Conservation (phyloP, 2,797 vertebrate species). For the Sus cebifrons region DNA sequence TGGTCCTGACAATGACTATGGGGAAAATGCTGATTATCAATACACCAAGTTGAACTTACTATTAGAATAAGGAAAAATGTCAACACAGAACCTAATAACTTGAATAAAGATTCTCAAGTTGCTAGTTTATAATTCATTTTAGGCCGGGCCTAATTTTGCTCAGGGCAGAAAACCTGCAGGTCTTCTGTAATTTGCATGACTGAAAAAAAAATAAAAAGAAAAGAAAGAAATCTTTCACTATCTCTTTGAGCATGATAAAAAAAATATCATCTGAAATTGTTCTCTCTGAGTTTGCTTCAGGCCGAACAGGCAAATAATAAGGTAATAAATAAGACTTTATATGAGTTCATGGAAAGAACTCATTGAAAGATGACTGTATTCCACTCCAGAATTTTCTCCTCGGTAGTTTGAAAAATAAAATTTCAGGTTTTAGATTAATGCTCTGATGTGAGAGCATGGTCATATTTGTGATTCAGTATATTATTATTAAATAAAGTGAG, state of each 20-base stretch:
- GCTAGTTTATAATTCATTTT: constrained; percentile 13
- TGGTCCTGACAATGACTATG: neutral
- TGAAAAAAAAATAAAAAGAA: constrained; percentile 55
- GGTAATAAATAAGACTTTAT: constrained; percentile 79
- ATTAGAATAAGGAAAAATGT: neutral
- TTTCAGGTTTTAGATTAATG: constrained; percentile 51
- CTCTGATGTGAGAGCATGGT: neutral
- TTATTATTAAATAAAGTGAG: constrained; percentile 68
- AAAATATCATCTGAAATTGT: constrained; percentile 73
- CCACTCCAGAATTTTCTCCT: constrained; percentile 38
- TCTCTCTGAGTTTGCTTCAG: constrained; percentile 67
- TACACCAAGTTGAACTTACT: neutral
- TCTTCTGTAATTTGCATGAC: constrained; percentile 65
- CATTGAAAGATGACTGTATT: constrained; percentile 69
- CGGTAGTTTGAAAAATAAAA: constrained; percentile 47
- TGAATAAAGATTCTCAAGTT: neutral
- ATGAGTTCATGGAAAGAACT: constrained; percentile 60
- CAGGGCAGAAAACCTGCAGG: neutral
- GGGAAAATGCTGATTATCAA: neutral
- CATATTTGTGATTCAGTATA: neutral
- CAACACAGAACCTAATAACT: constrained; percentile 9
- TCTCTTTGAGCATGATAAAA: constrained; percentile 55
- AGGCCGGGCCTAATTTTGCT: constrained; percentile 68
- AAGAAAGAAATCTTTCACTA: constrained; percentile 55
- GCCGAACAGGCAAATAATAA: constrained; percentile 80